Base-by-base conservation (phyloP, 2,888 invertebrate species). In the Xylota sylvarum region DNA sequence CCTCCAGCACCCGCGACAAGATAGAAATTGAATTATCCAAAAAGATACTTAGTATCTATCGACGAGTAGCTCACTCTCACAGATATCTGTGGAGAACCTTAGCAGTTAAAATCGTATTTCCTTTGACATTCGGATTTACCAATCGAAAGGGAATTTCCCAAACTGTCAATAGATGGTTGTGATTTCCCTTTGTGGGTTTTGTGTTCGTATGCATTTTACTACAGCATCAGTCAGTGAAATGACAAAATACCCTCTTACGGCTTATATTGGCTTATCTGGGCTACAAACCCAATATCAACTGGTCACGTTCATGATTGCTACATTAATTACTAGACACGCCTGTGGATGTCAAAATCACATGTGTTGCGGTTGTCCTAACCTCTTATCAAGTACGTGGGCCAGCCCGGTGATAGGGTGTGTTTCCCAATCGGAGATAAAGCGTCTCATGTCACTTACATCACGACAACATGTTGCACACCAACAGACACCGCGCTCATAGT, bases 391-490 rank as follows among this genome's bases (percentile, higher is more conserved):
- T 69, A 52, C 48, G 17, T 69, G 32, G 10, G 70, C 70, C 62
- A 43, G 62, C 32, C 70, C 78, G 62, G 23, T 32, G 43, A 32
- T 52, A 46, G 37, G 12, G 72, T 30, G 55, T 79, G 64, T 70
- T 70, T 43, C 48, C 37, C 30, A 77, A 76, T 70, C 70, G 9
- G 6, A 77, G 77, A 82, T 82, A 70, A 77, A 56, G 30, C 69
- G n/a, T n/a, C 70, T 64, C 56, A 67, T 37, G 56, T 60, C 43
- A 40, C 35, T 40, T 17, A 19, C 46, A 17, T 30, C 40, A 77
- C 30, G 48, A 35, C 50, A 62, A 52, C 43, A 55, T 62, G 72
- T 60, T 30, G 60, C 46, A 65, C 32, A 10, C 23, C 14, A 14
- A 0, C 50, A 17, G 9, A 46, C 7, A 10, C 30, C 32, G 32